Percentiles rank a stretch among this genome's conserved stretches.
Conservation (phyloP, 1,140 invertebrate species). For the Venustaconcha ellipsiformis region DNA sequence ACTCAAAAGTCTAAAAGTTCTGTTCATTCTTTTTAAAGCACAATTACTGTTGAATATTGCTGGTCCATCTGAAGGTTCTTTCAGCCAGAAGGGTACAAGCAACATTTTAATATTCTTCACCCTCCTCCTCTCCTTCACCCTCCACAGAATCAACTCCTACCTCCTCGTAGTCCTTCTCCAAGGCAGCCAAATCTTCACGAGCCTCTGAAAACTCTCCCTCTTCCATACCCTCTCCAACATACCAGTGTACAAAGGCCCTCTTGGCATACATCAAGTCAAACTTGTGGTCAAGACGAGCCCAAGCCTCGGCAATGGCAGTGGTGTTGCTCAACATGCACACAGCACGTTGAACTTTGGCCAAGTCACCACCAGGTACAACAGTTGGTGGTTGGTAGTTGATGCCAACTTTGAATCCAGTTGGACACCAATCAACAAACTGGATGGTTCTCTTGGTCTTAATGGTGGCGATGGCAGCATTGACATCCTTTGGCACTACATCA, state of each 20-base stretch:
- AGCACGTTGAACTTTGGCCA: conserved; percentile 74
- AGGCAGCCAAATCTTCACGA: conserved; percentile 84
- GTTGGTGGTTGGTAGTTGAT: conserved; percentile 81
- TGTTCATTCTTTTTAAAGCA: no score
- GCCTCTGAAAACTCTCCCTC: conserved; percentile 79
- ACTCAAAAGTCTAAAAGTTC: no score
- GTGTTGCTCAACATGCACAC: conserved; percentile 79
- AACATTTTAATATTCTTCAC: conserved; percentile 19
- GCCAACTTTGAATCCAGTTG: conserved; percentile 51
- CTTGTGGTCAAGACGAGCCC: conserved; percentile 74
- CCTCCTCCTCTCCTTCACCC: conserved; percentile 25
- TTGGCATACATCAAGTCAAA: conserved; percentile 76
- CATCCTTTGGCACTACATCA: conserved; percentile 80
- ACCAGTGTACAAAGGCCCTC: conserved; percentile 66
- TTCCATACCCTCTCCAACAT: conserved; percentile 70
- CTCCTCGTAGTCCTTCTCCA: conserved; percentile 50
- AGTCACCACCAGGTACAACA: conserved; percentile 77
- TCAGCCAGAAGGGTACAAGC: no score
- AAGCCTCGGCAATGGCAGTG: conserved; percentile 82
- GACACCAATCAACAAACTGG: conserved; percentile 55
- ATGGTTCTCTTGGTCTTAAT: conserved; percentile 79
- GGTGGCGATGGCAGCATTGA: conserved; percentile 87
- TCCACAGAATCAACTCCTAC: conserved; percentile 41
- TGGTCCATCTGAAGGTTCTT: no score
- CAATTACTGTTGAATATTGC: no score